Base-by-base conservation (phyloP, 1,140 invertebrate genomes). In the Pentalonia nigronervosa region DNA sequence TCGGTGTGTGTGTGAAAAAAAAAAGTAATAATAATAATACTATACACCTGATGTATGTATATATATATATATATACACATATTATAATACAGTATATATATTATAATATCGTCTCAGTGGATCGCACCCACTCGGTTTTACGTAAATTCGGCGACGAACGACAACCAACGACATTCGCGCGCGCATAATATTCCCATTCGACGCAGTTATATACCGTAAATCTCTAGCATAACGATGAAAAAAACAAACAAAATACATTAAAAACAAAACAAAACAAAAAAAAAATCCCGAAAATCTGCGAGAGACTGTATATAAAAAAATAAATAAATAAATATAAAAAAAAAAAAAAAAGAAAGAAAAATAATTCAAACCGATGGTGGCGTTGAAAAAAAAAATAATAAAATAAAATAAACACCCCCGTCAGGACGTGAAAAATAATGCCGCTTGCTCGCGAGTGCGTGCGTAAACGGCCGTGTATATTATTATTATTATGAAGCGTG, bases 141-240 rank as follows among this genome's bases (percentile, higher is more conserved):
- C 91, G 91, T 93, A 90, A 90, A 90, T 90, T 90, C 25, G 53
- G 45, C 81, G 91, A 48, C 20, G 56, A 50, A 81, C 47, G 50
- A 92, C 76, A 92, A 92, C 60, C 36, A 50, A 21, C 90, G 90
- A 91, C 90, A 81, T 92, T 84, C 56, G 76, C 91, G 81, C n/a
- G 36, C 81, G 91, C 76, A 93, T 93, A 93, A 93, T 93, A 93
- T 93, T 93, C 91, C 91, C 91, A 93, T 93, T 93, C 81, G 50
- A 25, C 48, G 91, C 91, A 93, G 91, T 93, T 93, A 93, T 86
- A 86, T 56, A 86, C 81, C 91, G 91, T 93, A 93, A 93, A 93
- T 93, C 91, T 93, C 81, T 30, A 25, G 81, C 91, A 93, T 53
- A 86, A 93, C 81, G 53, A 81, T 86, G 60, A 86, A 93, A 93